Base-by-base conservation (phyloP, 2,888 invertebrate genomes). In the Pelosia muscerda region DNA sequence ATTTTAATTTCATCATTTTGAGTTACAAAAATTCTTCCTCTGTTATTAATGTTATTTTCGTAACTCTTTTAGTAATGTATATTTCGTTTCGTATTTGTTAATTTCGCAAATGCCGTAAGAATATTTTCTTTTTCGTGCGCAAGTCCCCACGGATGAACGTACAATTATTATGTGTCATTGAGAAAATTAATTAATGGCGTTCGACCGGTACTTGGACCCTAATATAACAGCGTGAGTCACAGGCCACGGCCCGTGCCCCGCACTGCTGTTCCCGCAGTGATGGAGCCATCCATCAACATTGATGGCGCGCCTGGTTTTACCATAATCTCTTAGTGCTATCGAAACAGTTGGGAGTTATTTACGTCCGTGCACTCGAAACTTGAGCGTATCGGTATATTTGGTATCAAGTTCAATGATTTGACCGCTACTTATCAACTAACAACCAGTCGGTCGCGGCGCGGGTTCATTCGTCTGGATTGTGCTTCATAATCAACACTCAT, bases 141-240 rank as follows among this genome's bases (percentile, higher is more conserved):
- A n/a, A n/a, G n/a, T n/a, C n/a, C n/a, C n/a, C n/a, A n/a, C n/a
- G n/a, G n/a, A n/a, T n/a, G n/a, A n/a, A n/a, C n/a, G n/a, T n/a
- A n/a, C n/a, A 15, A 22, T 9, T 60, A 19, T 26, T 64, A 59
- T 63, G 63, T 67, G 65, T 71, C 76, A 78, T 74, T 70, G 55
- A 23, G 62, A 56, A 71, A 54, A 74, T 72, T 54, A 71, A 68
- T 62, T 61, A 26, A 69, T 65, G 57, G 53, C 56, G 25, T 55
- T 49, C 54, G 49, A 58, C 64, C 23, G 38, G 38, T 31, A 23
- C 38, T 53, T 5, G 57, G 9, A 60, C 55, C 66, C 69, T 38
- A 49, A 73, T 78, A 78, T 71, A 69, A 73, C 60, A 62, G 42
- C 42, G 60, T 79, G 79, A 80, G 56, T 75, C 75, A 76, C 38